Evolutionary conservation across 1,140 invertebrate species (phyloP).

Genomic region (Tetraneura akinire): DNA sequence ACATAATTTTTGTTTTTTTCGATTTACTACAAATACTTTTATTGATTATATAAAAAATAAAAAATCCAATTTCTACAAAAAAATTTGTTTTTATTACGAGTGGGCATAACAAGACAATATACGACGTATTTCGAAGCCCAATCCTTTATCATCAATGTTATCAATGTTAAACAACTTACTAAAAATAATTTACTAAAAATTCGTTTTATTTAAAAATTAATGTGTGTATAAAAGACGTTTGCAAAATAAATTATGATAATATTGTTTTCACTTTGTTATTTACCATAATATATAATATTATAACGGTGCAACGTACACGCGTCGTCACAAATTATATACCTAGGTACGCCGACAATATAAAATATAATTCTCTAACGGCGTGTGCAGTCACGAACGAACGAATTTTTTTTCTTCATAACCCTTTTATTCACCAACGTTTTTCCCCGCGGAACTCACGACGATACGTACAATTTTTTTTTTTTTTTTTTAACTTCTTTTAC

Average conservation of each 20-base stretch:
- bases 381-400: slow-evolving; percentile 32
- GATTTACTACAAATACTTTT: too few species aligned
- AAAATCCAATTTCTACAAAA: too few species aligned
- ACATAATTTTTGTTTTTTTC: too few species aligned
- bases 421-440: slow-evolving; percentile 45
- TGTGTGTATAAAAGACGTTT: not conserved
- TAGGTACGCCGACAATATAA: too few species aligned
- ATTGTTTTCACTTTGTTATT: not conserved
- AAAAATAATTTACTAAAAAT: not conserved
- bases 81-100: too few species aligned
- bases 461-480: too few species aligned
- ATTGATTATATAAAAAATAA: not conserved
- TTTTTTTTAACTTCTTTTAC: not conserved
- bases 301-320: not conserved
- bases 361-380: slow-evolving; percentile 31
- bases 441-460: not conserved
- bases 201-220: not conserved
- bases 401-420: not conserved
- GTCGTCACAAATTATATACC: too few species aligned
- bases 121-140: too few species aligned
- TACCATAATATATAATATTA: not conserved
- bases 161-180: not conserved
- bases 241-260: too few species aligned
- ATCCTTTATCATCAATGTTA: too few species aligned
- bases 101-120: too few species aligned